These are phyloP conservation scores for Tachina lurida DNA, from an alignment of 2,888 invertebrate genomes.

Conservation along the genomic window DNA sequence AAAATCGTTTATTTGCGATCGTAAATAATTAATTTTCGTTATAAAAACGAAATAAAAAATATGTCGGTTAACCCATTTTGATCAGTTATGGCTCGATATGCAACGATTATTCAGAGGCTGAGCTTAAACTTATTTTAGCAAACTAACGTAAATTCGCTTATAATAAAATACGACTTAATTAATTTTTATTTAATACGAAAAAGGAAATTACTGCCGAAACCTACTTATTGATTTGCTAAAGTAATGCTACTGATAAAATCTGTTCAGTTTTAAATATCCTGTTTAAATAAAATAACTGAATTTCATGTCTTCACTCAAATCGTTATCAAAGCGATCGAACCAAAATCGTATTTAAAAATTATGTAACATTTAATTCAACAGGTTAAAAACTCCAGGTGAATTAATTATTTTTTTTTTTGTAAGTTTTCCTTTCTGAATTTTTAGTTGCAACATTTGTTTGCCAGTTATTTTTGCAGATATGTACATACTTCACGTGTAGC, in stretches of 20 bases:
- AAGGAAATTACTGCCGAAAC: neutral
- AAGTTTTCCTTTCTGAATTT: neutral
- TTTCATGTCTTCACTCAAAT: neutral
- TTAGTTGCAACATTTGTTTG: constrained; percentile 50
- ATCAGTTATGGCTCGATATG: too few species aligned
- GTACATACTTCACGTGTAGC: neutral
- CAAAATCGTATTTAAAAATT: neutral
- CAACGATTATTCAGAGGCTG: too few species aligned
- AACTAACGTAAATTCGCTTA: too few species aligned
- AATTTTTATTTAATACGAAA: neutral
- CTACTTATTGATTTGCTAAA: neutral
- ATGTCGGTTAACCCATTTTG: too few species aligned
- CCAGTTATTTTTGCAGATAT: constrained; percentile 6
- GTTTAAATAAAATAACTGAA: neutral
- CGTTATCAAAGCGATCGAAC: neutral
- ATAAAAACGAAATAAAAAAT: neutral
- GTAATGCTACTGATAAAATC: neutral
- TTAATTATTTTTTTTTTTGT: constrained; percentile 30
- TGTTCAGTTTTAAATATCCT: neutral
- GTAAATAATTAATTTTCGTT: too few species aligned
- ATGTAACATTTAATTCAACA: constrained; percentile 57
- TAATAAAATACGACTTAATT: neutral
- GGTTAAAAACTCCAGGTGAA: constrained; percentile 62
- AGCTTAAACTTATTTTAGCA: too few species aligned
- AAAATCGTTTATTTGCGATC: too few species aligned